Percentiles rank a stretch among this genome's conserved stretches.
phyloP scores from a whole-genome alignment of 2,797 vertebrate genomes.

The Valencia hispanica region DNA sequence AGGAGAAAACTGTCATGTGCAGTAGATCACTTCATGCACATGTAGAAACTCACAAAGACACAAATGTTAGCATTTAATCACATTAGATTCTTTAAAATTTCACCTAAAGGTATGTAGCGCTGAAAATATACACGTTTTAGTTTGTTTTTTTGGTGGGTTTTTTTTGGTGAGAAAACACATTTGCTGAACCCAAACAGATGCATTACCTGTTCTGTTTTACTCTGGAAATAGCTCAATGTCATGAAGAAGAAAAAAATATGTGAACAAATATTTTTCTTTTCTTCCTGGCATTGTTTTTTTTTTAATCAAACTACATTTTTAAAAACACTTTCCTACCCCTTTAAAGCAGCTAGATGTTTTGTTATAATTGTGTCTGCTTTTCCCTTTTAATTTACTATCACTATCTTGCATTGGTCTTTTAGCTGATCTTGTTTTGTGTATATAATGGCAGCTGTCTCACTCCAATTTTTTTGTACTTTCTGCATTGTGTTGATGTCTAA shows the following conservation, averaged over 20 bases:
- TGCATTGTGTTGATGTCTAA: background rate
- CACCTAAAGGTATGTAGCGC: background rate
- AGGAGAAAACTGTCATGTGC: constrained; percentile 86
- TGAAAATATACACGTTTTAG: constrained; percentile 12
- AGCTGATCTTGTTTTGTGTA: constrained; percentile 19
- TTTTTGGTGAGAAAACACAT: background rate
- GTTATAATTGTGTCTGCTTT: background rate
- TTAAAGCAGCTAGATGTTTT: background rate
- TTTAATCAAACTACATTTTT: background rate
- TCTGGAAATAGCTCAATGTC: background rate
- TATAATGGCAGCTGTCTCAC: background rate
- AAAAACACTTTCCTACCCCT: background rate
- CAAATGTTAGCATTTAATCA: background rate
- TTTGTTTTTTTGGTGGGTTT: background rate
- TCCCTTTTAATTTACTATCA: background rate
- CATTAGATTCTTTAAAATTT: background rate
- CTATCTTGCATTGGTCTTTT: background rate
- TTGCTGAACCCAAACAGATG: background rate
- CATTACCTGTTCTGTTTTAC: background rate
- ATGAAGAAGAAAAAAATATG: background rate
- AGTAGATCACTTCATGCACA: constrained; percentile 66
- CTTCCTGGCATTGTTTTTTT: background rate
- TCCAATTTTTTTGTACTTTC: background rate
- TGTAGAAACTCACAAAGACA: background rate
- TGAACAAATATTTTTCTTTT: background rate